These are phyloP conservation scores for Phacellophora camtschatica DNA, from an alignment of 30 jellyfish, hydroid and myxozoan genomes.

Conservation along the genomic window DNA sequence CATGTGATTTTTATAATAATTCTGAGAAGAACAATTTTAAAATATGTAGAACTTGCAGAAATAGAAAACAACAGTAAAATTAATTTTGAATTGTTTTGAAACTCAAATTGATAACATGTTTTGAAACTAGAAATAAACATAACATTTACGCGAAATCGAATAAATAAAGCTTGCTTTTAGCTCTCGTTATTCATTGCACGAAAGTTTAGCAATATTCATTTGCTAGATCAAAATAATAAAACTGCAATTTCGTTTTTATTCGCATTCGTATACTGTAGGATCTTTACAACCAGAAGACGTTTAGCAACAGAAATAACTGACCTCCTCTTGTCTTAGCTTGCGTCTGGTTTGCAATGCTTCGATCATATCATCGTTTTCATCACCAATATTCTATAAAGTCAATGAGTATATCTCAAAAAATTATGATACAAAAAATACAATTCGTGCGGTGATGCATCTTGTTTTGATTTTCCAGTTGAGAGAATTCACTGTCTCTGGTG, in stretches of 20 bases:
- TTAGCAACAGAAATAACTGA: background rate
- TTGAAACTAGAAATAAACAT: background rate
- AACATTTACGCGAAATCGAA: background rate
- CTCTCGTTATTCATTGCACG: background rate
- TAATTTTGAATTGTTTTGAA: too few relatives aligned
- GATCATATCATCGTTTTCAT: slow-evolving; percentile 52
- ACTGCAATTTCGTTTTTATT: too few relatives aligned
- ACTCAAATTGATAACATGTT: too few relatives aligned
- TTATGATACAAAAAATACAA: background rate
- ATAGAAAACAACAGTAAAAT: too few relatives aligned
- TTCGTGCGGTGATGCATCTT: background rate
- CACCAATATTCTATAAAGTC: slow-evolving; percentile 19
- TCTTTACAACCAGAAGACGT: background rate
- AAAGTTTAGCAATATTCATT: background rate
- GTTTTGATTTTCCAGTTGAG: background rate
- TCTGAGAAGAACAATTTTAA: too few relatives aligned
- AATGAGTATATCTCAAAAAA: background rate
- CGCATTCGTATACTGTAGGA: too few relatives aligned
- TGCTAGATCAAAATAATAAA: background rate
- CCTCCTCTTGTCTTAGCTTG: slow-evolving; percentile 74
- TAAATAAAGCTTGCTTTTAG: background rate
- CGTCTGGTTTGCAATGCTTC: slow-evolving; percentile 78
- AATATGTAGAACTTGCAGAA: too few relatives aligned
- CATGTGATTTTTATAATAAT: too few relatives aligned
- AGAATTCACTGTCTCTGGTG: too few relatives aligned